Evolutionary conservation across 2,113 vertebrate genomes (phyloP), one percentile per base, ranked within the genome.

Genomic region (Grammomys surdaster): DNA sequence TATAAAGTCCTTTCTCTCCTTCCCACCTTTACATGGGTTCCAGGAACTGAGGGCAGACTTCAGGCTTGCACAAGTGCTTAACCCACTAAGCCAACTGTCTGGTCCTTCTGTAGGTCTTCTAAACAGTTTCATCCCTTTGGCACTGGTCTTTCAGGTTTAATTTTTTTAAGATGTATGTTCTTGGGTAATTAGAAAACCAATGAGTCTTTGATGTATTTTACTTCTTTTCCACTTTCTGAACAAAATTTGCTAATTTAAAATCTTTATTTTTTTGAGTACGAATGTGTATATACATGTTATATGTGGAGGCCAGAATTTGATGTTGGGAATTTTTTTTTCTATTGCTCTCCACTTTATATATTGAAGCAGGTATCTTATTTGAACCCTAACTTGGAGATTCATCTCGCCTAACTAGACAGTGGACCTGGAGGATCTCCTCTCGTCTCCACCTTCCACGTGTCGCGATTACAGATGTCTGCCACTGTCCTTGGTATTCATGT

Each of bases 221-320:
- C 3, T 78, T 33, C 65, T 86, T 46, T 89, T 46, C 60, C 28
- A 60, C 56, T 93, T 96, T 95, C 84, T 91, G 60, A 5, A 51
- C 33, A 48, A 43, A 3, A 70, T 24, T 8, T 69, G 65, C 48
- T 65, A 65, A 46, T 28, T 46, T 33, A 3, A 33, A 65, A 33
- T 63, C 17, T 43, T 63, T 85, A 43, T 43, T 82, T 58, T 60
- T 86, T 33, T 84, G 58, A 67, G 43, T 22, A 5, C 48, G 63
- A 48, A 33, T 65, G 60, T 33, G n/a, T 84, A 63, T 28, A 31
- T 33, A 31, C 7, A 85, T 67, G 60, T 46, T 65, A 28, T 84
- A 46, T 33, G n/a, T 48, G 43, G 60, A 67, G 43, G 63, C 17
- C 31, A 86, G 60, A 86, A 33, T 28, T 46, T 86, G 40, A 67